Base-by-base conservation (phyloP, 1,140 invertebrate species). In the Anastrepha ludens region DNA sequence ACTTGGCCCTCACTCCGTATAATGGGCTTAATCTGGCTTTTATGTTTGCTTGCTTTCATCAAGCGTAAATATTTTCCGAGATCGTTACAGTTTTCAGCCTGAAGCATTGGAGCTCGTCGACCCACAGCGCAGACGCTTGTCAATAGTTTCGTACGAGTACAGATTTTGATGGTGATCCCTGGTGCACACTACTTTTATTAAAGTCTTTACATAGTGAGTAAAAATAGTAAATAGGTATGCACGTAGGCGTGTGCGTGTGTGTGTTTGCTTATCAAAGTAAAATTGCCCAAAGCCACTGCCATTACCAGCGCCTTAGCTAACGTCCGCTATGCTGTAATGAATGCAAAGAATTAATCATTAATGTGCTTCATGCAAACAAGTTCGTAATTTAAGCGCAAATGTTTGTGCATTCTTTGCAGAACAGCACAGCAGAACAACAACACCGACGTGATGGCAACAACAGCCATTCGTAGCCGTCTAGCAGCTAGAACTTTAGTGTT, bases 361-460 rank as follows among this genome's bases (percentile, higher is more conserved):
- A 60, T 86, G 59, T 65, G 9, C 41, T 9, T n/a, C 47, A 74
- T 17, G 70, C 78, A 58, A 87, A 87, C 88, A 87, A 81, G 70
- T 87, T 85, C 65, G 74, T 86, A 86, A 86, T 86, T 86, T 50
- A 39, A 86, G 86, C 86, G 55, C 41, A 65, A 86, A 86, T 65
- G 60, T 86, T 86, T 86, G 39, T 47, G 20, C 20, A 65, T 50
- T n/a, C 60, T 44, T 11, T 29, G 6, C 50, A 8, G 2, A 29
- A 7, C 81, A 59, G 78, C 50, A 20, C 78, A 55, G 4, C 8
- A 65, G 50, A 2, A 8, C 3, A 44, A 29, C 4, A n/a, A 44
- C 44, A 44, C 4, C 1, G 3, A 47, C 41, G 13, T 44, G 0
- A 78, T 17, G 15, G 2, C n/a, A 55, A 81, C 3, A 74, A 74